Conservation (phyloP, 2,888 invertebrate genomes). For the Rosalia funebris region DNA sequence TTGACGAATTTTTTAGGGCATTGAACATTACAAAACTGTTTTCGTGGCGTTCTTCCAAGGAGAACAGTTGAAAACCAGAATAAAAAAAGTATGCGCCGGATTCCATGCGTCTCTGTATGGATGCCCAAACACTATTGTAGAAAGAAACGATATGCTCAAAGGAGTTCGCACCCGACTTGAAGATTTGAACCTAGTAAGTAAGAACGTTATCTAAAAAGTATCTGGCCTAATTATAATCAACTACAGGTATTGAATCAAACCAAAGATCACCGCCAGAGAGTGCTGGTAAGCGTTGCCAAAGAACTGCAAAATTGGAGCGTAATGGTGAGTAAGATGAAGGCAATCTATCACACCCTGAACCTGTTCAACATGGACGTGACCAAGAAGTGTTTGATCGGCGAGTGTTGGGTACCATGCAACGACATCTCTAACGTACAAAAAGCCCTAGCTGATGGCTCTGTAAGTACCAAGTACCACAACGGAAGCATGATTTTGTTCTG, state of each 20-base stretch:
- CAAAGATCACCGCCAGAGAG: conserved; percentile 86
- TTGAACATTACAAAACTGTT: conserved; percentile 87
- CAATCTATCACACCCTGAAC: conserved; percentile 81
- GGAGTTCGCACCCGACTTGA: conserved; percentile 90
- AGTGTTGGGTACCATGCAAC: conserved; percentile 78
- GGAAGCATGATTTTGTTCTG: conserved; percentile 21
- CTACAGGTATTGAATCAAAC: conserved; percentile 84
- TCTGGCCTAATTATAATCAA: not conserved
- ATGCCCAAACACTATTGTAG: conserved; percentile 86
- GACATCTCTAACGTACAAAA: conserved; percentile 79
- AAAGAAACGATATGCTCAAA: conserved; percentile 89
- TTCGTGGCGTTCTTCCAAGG: conserved; percentile 93
- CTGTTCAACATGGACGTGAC: conserved; percentile 79
- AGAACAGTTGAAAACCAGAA: conserved; percentile 87
- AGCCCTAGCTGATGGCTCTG: conserved; percentile 84
- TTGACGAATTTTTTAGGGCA: conserved; percentile 71
- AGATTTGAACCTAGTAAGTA: conserved; percentile 79
- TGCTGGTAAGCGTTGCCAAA: conserved; percentile 85
- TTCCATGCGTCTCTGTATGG: conserved; percentile 93
- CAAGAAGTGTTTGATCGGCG: conserved; percentile 76
- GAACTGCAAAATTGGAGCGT: conserved; percentile 90
- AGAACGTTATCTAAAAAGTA: not conserved
- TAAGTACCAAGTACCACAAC: conserved; percentile 55
- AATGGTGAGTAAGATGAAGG: conserved; percentile 81
- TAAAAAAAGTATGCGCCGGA: conserved; percentile 93